A percentile compares a stretch with the other conserved stretches of the same genome.
These are phyloP conservation scores for Indri indri DNA, from an alignment of 2,113 vertebrate genomes.

Conservation along the genomic window DNA sequence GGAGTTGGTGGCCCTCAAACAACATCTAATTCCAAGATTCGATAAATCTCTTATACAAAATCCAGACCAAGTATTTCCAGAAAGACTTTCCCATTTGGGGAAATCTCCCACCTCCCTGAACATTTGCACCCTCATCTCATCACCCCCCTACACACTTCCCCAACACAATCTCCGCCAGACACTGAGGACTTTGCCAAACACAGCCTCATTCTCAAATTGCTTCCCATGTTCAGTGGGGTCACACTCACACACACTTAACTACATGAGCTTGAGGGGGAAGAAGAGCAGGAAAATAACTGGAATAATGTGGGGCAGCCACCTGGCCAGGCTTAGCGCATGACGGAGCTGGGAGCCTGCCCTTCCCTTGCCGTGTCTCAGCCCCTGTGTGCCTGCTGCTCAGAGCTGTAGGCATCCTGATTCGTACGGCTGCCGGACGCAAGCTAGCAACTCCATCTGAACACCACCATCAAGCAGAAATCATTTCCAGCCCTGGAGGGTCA, in stretches of 20 bases:
- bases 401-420: not conserved
- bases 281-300: not conserved
- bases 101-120: not conserved
- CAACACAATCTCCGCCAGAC: not conserved
- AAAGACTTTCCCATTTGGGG: not conserved
- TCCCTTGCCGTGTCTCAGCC: not conserved
- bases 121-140: accelerated
- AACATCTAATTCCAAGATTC: not conserved
- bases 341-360: not conserved
- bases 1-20: not conserved
- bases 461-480: not conserved
- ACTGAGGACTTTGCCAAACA: not conserved
- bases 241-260: not conserved
- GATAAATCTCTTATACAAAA: not conserved
- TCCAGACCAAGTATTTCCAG: not conserved
- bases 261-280: not conserved
- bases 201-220: not conserved
- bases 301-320: not conserved
- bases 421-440: not conserved
- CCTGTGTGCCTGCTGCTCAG: not conserved
- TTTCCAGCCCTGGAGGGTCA: not conserved
- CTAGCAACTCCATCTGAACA: not conserved
- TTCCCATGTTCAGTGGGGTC: not conserved
- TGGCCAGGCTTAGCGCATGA: not conserved
- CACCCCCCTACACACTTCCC: not conserved